phyloP scores from a whole-genome alignment of 2,888 invertebrate genomes.

The Torymus texanus region DNA sequence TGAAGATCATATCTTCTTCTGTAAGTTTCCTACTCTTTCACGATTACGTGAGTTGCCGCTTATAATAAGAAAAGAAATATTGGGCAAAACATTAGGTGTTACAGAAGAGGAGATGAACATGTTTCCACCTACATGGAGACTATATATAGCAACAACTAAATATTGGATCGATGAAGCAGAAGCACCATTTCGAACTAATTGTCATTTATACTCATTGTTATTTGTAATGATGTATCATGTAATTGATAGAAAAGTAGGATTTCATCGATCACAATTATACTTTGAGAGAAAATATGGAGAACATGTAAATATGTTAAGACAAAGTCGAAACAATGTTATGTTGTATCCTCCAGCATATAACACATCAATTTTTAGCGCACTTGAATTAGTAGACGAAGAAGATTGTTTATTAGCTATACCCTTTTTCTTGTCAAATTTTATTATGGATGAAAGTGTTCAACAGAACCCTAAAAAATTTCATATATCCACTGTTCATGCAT shows the following conservation, averaged over 20 bases:
- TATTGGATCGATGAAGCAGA: conserved; percentile 78
- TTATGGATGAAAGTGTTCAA: conserved; percentile 77
- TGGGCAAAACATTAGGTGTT: conserved; percentile 76
- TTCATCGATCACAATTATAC: conserved; percentile 75
- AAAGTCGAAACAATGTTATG: conserved; percentile 13
- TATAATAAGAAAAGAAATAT: conserved; percentile 68
- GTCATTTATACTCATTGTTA: conserved; percentile 79
- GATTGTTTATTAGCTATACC: conserved; percentile 80
- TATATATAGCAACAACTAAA: conserved; percentile 78
- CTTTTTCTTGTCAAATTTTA: conserved; percentile 79
- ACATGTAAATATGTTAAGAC: conserved; percentile 60
- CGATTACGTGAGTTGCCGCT: conserved; percentile 66
- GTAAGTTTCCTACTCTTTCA: conserved; percentile 69
- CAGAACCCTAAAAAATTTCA: conserved; percentile 79
- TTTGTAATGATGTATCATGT: conserved; percentile 79
- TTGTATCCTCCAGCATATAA: conserved; percentile 39
- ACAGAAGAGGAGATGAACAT: conserved; percentile 71
- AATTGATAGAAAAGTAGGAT: conserved; percentile 79
- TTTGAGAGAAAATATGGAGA: conserved; percentile 76
- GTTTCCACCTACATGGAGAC: conserved; percentile 79
- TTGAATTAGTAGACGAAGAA: conserved; percentile 77
- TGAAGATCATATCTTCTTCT: conserved; percentile 54
- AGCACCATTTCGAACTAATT: conserved; percentile 72
- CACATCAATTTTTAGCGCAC: conserved; percentile 74
- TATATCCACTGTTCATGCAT: conserved; percentile 78